Evolutionary conservation across 2,113 vertebrate species (phyloP), one percentile per base, ranked within the genome.

Genomic region (Catharus bicknelli): DNA sequence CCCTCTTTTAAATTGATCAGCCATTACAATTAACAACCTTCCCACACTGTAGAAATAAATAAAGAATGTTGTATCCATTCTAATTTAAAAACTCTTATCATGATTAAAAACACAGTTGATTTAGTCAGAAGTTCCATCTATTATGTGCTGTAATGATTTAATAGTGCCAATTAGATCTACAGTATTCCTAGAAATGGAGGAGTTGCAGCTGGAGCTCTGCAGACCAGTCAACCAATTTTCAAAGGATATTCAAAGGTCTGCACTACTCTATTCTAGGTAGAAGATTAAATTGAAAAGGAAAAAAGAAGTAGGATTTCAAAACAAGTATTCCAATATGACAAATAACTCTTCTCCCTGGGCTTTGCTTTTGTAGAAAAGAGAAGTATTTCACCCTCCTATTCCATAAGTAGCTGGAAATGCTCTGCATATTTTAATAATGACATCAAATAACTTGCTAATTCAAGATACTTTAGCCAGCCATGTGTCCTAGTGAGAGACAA

Each of bases 41-140:
- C 67, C 77, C 77, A 90, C 69, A 85, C 80, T 63, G 61, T 2
- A 79, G 59, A 94, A 90, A 90, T 47, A 92, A 77, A 95, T 45
- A 88, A 91, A 95, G 73, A 94, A 95, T 84, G 74, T 25, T 81
- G 66, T 67, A 94, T 90, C 93, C 67, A 90, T 84, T 87, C 86
- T 94, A 93, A 94, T 94, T 95, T 93, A 70, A 95, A 95, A 96
- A 79, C 77, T 82, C 87, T 95, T 90, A 90, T 88, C 70, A 68
- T 96, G 83, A 93, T 96, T 97, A 92, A 96, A 94, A 95, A 92
- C 79, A 92, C 61, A 84, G 81, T 51, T 94, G 77, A 83, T 96
- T 94, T 91, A 96, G 77, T 94, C 83, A 93, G 93, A 96, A 95
- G 83, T 96, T 93, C 86, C 86, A 89, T 96, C 93, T 95, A 84